Percentiles rank a stretch among this genome's conserved stretches.
Evolutionary conservation across 1,140 invertebrate genomes (phyloP).

Genomic region (Charaxes varanes): DNA sequence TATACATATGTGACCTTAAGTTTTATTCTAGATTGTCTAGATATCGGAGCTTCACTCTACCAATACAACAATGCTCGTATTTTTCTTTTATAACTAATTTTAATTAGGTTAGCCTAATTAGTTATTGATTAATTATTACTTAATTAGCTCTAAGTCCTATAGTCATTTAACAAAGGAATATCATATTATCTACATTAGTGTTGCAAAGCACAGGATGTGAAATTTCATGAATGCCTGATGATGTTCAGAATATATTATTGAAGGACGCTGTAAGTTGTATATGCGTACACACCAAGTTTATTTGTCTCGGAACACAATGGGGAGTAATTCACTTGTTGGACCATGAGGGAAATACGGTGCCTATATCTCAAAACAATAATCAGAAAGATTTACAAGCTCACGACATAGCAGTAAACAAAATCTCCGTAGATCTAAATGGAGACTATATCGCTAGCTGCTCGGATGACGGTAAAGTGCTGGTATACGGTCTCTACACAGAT

Average conservation of each 20-base stretch:
- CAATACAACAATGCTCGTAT: too few species aligned
- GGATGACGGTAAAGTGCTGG: constrained; percentile 92
- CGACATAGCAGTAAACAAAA: constrained; percentile 92
- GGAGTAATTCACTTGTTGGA: constrained; percentile 93
- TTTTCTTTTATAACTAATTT: too few species aligned
- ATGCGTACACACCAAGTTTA: constrained; percentile 94
- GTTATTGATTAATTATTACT: too few species aligned
- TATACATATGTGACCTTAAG: too few species aligned
- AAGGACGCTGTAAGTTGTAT: constrained; percentile 94
- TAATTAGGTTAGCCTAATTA: too few species aligned
- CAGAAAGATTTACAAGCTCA: constrained; percentile 86
- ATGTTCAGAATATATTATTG: constrained; percentile 88
- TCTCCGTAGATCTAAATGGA: constrained; percentile 93
- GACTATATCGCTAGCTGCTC: constrained; percentile 93
- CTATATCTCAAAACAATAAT: constrained; percentile 70
- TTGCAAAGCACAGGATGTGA: too few species aligned
- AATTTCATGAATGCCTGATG: constrained; percentile 92
- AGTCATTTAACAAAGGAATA: too few species aligned
- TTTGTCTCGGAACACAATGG: constrained; percentile 93
- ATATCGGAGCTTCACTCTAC: too few species aligned
- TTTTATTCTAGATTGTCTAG: too few species aligned
- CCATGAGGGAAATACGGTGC: constrained; percentile 91
- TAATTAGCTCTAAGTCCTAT: too few species aligned
- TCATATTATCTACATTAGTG: too few species aligned
- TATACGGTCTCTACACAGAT: constrained; percentile 87